phyloP scores from a whole-genome alignment of 2,888 invertebrate genomes.

The Stegana nigrithorax region DNA sequence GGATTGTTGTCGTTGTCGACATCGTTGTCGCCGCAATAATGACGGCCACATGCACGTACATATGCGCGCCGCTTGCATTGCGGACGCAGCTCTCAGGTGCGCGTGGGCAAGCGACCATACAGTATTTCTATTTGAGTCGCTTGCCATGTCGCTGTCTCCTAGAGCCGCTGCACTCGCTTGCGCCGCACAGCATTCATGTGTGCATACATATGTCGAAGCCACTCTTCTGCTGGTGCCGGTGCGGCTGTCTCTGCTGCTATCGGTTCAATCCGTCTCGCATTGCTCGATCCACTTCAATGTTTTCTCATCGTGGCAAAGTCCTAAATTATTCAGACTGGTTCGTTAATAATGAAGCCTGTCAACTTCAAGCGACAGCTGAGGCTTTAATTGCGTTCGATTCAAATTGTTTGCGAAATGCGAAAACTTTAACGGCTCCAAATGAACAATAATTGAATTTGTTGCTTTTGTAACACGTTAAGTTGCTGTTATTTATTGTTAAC shows the following conservation, averaged over 20 bases:
- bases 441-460: neutral
- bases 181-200: neutral
- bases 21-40: neutral
- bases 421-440: neutral
- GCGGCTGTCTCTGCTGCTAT: neutral
- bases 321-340: neutral
- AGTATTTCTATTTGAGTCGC: too few relatives aligned
- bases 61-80: neutral
- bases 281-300: conserved; percentile 17
- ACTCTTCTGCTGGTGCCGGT: neutral
- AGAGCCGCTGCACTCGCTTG: too few relatives aligned
- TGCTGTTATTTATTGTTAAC: too few relatives aligned
- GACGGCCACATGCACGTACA: neutral
- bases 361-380: neutral
- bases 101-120: neutral
- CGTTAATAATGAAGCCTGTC: neutral
- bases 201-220: conserved; percentile 1
- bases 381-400: neutral
- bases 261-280: neutral
- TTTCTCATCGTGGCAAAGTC: conserved; percentile 17
- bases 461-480: too few relatives aligned
- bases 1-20: conserved; percentile 37
- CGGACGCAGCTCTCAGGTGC: neutral
- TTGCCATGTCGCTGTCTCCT: too few relatives aligned
- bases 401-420: too few relatives aligned